These are phyloP conservation scores for Sterrhoptilus dennistouni DNA, from an alignment of 2,113 vertebrate genomes.

Conservation along the genomic window DNA sequence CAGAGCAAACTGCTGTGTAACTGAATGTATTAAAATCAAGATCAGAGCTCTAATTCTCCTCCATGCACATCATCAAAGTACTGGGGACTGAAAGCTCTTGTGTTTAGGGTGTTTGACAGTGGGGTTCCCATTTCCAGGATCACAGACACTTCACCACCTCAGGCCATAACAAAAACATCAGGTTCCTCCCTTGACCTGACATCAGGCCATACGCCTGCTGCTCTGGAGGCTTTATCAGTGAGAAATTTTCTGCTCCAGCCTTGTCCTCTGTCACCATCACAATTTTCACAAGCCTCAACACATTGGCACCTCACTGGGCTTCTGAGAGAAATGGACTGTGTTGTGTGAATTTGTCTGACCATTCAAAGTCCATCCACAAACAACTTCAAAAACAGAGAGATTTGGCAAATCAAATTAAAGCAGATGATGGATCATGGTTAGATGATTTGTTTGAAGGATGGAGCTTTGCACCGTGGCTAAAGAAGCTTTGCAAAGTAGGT, in stretches of 20 bases:
- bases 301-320: neutral
- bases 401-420: too few species aligned
- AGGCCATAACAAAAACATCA: neutral
- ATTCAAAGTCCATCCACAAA: too few species aligned
- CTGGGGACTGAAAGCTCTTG: neutral
- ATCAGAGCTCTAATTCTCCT: neutral
- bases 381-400: too few species aligned
- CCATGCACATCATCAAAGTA: neutral
- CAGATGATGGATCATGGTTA: too few species aligned
- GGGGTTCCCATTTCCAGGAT: neutral
- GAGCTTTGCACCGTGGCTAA: too few species aligned
- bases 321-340: too few species aligned
- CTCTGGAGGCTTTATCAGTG: neutral
- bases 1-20: neutral
- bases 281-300: neutral
- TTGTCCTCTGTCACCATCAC: neutral
- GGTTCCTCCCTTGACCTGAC: neutral
- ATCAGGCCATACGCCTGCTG: neutral
- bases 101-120: neutral
- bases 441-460: too few species aligned
- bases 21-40: neutral
- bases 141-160: neutral
- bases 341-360: too few species aligned
- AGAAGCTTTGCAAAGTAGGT: too few species aligned
- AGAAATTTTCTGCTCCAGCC: neutral